Percentiles rank a stretch among this genome's conserved stretches.
Conservation (phyloP, 2,113 vertebrate species). For the Aldabrachelys gigantea region DNA sequence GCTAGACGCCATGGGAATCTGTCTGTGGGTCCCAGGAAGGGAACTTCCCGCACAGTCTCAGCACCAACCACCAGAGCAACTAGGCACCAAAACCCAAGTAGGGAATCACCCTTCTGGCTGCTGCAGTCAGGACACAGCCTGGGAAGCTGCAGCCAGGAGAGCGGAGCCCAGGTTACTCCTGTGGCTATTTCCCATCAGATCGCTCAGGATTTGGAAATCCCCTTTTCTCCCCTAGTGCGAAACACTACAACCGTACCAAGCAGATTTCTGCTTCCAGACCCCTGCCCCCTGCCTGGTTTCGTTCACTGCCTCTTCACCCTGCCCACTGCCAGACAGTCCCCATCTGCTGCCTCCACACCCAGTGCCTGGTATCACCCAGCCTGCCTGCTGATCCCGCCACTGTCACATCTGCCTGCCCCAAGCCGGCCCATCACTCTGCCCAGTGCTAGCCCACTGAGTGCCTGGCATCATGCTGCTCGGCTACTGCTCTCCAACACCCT, state of each 20-base stretch:
- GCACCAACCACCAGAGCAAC: neutral
- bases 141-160: neutral
- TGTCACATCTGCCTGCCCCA: neutral
- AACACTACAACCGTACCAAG: fast-evolving
- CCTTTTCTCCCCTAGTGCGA: neutral
- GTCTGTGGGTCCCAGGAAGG: fast-evolving
- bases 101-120: neutral
- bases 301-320: neutral
- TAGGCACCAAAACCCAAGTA: neutral
- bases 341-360: neutral
- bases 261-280: fast-evolving
- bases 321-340: fast-evolving
- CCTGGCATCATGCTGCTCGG: neutral
- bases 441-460: neutral
- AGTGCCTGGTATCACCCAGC: neutral
- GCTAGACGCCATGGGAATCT: neutral
- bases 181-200: neutral
- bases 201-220: neutral
- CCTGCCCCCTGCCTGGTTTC: neutral
- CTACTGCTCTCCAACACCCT: neutral
- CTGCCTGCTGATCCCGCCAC: neutral
- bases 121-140: neutral
- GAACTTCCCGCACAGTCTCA: fast-evolving
- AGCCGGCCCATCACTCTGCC: neutral
- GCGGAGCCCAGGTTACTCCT: neutral